A percentile compares a stretch with the other conserved stretches of the same genome.
These are phyloP conservation scores for Sminthurides aquaticus DNA, from an alignment of 2,888 invertebrate genomes.

Conservation along the genomic window DNA sequence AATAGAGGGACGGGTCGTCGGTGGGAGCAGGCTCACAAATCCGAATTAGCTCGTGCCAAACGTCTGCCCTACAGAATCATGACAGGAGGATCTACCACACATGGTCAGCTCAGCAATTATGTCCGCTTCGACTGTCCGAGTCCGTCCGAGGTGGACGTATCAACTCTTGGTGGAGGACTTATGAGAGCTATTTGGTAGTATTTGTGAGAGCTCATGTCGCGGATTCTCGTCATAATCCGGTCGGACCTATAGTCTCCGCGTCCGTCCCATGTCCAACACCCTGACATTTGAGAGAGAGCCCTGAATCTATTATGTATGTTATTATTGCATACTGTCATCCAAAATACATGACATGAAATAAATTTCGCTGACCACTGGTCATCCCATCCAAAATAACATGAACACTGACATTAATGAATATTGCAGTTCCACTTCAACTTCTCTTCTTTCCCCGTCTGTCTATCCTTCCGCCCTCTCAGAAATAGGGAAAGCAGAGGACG, in stretches of 20 bases:
- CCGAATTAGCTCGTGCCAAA: conserved; percentile 5
- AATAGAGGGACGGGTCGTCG: not conserved
- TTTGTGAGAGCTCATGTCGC: not conserved
- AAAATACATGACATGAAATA: conserved; percentile 11
- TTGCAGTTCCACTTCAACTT: conserved; percentile 9
- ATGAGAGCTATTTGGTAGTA: not conserved
- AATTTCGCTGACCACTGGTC: conserved; percentile 22
- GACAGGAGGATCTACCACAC: not conserved
- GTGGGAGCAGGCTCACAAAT: not conserved
- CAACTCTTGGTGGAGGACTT: no score
- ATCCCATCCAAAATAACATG: conserved; percentile 19
- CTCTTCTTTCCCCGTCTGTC: not conserved
- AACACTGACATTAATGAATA: conserved; percentile 21
- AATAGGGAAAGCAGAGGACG: not conserved
- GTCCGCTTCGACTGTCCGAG: not conserved
- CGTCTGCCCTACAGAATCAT: not conserved
- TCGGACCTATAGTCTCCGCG: not conserved
- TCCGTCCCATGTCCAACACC: not conserved
- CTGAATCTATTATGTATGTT: not conserved
- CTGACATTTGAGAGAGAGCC: not conserved
- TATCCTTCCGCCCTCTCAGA: not conserved
- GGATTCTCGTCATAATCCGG: not conserved
- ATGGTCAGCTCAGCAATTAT: conserved; percentile 6
- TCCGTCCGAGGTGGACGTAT: not conserved
- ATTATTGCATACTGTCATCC: not conserved